Base-by-base conservation (phyloP, 2,797 vertebrate species). In the Pelochelys cantorii region DNA sequence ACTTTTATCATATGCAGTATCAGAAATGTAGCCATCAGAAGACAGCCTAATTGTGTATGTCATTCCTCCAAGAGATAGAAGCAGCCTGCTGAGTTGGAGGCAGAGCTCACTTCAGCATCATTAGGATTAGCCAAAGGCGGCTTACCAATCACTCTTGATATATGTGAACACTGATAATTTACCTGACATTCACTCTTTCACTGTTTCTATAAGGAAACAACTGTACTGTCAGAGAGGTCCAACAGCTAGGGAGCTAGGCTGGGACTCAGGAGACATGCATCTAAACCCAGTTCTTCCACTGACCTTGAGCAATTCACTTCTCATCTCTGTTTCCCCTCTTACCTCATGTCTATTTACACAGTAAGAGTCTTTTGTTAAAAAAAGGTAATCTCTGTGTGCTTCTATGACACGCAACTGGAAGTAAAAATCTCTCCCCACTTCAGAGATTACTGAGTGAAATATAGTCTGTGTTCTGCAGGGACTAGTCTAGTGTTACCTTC, bases 201-300 rank as follows among this genome's bases (percentile, higher is more conserved):
- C 87, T 59, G 3, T 81, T 92, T 79, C 27, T 37, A 6, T 13
- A 53, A 54, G n/a, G 89, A 84, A 85, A 52, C 15, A 79, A 84
- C 87, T 15, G 4, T 85, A 5, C 11, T 71, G 22, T 52, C 5
- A n/a, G 29, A 27, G 14, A 54, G 53, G 11, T 87, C 48, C 54
- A 5, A 3, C 18, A 56, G 2, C 53, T 65, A 1, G 5, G 2
- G 5, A 54, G 29, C 71, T 82, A 86, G 90, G 84, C 4, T 10
- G 81, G 1, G 5, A 5, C 1, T 90, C 42, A 74, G 4, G 20
- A 56, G 89, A 89, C 84, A 22, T 1, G 8, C 2, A 0, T 74
- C 23, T 90, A 55, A 10, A 65, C 17, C 4, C 60, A 84, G 6
- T 62, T 11, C 2, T 78, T 85, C 23, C 56, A 68, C 11, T 20